These are phyloP conservation scores for Microcebus lehilahytsara DNA, from an alignment of 2,113 vertebrate species.

Conservation along the genomic window DNA sequence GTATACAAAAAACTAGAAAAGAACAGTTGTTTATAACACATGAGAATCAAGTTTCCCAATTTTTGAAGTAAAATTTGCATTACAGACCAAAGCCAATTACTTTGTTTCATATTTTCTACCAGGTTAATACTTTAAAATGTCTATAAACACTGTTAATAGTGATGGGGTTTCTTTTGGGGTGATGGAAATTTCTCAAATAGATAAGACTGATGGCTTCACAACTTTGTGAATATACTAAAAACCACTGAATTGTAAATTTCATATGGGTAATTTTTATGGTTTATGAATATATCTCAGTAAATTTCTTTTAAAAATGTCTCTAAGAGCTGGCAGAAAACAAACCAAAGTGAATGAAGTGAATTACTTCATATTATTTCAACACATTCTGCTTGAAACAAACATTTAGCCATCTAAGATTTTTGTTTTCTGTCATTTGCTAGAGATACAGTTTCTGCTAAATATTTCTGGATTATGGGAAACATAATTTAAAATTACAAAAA, in stretches of 20 bases:
- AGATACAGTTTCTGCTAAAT: background rate
- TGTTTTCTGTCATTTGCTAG: background rate
- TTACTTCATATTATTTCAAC: background rate
- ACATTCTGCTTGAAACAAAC: slow-evolving; percentile 40
- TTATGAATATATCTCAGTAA: background rate
- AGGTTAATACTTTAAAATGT: background rate
- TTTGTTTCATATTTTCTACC: background rate
- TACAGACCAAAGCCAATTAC: background rate
- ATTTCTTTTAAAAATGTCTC: background rate
- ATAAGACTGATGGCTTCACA: background rate
- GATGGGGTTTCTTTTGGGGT: background rate
- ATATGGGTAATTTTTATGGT: background rate
- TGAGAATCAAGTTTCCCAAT: background rate
- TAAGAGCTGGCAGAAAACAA: background rate
- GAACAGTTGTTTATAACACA: background rate
- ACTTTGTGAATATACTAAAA: background rate
- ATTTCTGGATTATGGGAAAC: background rate
- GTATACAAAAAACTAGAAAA: background rate
- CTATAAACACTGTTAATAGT: background rate
- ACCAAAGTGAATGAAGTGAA: background rate
- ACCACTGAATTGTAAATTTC: background rate
- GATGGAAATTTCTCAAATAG: slow-evolving; percentile 10
- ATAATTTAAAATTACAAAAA: background rate
- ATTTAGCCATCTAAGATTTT: background rate
- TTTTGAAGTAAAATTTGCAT: slow-evolving; percentile 18